A percentile compares a stretch with the other conserved stretches of the same genome.
Conservation (phyloP, 2,888 invertebrate species). For the Branchipolynoe longqiensis region DNA sequence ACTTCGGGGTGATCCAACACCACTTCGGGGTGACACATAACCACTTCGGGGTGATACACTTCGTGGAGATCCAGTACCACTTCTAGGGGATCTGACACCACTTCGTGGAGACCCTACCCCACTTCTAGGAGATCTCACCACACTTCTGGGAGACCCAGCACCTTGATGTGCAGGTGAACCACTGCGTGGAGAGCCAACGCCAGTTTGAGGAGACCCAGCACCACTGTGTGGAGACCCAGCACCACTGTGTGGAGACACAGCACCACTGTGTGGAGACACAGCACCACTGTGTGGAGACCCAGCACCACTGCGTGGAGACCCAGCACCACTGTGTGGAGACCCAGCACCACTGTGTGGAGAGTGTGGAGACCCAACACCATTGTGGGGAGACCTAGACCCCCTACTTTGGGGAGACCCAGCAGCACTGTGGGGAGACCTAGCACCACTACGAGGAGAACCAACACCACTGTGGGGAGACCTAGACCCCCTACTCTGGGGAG, state of each 20-base stretch:
- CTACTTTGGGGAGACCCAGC: too few relatives aligned
- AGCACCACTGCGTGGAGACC: background rate
- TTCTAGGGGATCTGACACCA: conserved; percentile 48
- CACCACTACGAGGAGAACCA: conserved; percentile 53
- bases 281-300: conserved; percentile 17
- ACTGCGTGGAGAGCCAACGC: background rate
- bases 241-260: conserved; percentile 44
- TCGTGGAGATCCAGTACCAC: conserved; percentile 67
- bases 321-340: conserved; percentile 7
- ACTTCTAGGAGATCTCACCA: conserved; percentile 39
- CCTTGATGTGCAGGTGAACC: background rate
- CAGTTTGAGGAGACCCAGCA: conserved; percentile 22
- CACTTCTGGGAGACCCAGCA: conserved; percentile 38
- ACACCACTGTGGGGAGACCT: conserved; percentile 65
- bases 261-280: background rate
- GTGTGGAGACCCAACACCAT: conserved; percentile 14
- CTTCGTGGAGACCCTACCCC: conserved; percentile 27
- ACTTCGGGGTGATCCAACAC: conserved; percentile 30
- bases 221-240: background rate
- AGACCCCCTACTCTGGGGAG: conserved; percentile 68
- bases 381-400: conserved; percentile 56
- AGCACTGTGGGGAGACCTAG: conserved; percentile 53
- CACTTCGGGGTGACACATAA: conserved; percentile 67
- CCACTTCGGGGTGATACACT: conserved; percentile 69
- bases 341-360: conserved; percentile 46